phyloP scores from a whole-genome alignment of 2,113 vertebrate genomes.

The Calonectris borealis region DNA sequence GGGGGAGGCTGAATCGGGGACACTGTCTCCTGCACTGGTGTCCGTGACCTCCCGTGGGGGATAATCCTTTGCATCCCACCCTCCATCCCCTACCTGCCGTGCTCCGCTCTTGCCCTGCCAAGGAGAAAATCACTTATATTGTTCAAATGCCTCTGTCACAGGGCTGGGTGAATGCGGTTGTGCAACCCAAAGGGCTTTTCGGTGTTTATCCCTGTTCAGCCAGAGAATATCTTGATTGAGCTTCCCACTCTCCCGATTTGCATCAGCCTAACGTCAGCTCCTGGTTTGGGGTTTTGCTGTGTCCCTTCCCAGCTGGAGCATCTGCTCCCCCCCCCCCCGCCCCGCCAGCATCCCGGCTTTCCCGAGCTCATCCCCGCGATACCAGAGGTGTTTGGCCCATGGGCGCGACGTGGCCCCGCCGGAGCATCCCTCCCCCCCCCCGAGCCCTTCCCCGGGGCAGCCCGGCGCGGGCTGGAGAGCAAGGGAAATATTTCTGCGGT shows the following conservation, averaged over 20 bases:
- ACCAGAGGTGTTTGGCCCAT: neutral
- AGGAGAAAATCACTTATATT: neutral
- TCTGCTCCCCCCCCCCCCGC: neutral
- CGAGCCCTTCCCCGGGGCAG: neutral
- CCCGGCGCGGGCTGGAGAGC: neutral
- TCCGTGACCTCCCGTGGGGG: neutral
- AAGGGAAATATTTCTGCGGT: slow-evolving; percentile 56
- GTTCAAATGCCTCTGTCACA: neutral
- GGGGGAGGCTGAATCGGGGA: neutral
- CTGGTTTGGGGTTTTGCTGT: neutral
- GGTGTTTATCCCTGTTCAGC: slow-evolving; percentile 1
- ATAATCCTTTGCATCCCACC: neutral
- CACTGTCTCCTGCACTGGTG: neutral
- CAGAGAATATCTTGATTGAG: slow-evolving; percentile 9
- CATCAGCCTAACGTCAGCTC: neutral
- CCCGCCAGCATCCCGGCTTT: neutral
- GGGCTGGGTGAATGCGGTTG: neutral
- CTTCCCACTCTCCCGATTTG: slow-evolving; percentile 10
- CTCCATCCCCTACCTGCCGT: neutral
- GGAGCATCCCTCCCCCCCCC: neutral
- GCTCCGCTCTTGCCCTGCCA: neutral
- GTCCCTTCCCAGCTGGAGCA: neutral
- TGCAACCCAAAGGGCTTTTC: slow-evolving; percentile 26
- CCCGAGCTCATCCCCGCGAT: neutral
- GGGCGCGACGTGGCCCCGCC: neutral